Percentiles rank a stretch among this genome's conserved stretches.
Evolutionary conservation across 2,113 vertebrate genomes (phyloP).

Genomic region (Mohoua ochrocephala): DNA sequence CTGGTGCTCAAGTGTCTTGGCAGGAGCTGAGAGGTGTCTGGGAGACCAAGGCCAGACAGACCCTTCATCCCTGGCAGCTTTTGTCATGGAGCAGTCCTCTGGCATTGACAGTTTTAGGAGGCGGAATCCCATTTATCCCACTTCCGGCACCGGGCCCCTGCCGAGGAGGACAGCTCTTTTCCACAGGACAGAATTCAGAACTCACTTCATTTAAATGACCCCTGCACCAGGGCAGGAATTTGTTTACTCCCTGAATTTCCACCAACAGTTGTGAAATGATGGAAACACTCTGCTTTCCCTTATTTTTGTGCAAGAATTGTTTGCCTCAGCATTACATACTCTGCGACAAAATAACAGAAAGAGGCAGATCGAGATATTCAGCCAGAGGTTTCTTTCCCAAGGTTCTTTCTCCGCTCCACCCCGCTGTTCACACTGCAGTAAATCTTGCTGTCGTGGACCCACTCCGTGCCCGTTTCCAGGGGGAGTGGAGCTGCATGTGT

Average conservation of each 20-base stretch:
- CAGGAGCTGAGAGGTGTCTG: background rate
- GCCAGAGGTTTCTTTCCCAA: background rate
- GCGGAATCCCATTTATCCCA: background rate
- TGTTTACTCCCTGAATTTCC: background rate
- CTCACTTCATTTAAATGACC: background rate
- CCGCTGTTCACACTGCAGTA: background rate
- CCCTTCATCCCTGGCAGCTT: background rate
- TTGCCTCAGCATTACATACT: background rate
- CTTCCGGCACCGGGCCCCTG: background rate
- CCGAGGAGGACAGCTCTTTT: background rate
- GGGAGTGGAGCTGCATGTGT: fast-evolving
- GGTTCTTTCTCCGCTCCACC: background rate
- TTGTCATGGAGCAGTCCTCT: background rate
- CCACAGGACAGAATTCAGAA: background rate
- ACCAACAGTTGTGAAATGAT: background rate
- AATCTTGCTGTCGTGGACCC: background rate
- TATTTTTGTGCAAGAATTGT: background rate
- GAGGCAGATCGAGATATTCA: background rate
- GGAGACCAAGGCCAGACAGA: background rate
- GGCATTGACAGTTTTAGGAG: background rate
- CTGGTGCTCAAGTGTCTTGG: background rate
- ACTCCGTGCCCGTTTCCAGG: background rate
- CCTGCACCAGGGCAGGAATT: background rate
- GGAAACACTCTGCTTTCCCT: background rate
- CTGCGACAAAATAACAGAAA: background rate